These are phyloP conservation scores for Buphagus erythrorhynchus DNA, from an alignment of 2,797 vertebrate species.

Conservation along the genomic window DNA sequence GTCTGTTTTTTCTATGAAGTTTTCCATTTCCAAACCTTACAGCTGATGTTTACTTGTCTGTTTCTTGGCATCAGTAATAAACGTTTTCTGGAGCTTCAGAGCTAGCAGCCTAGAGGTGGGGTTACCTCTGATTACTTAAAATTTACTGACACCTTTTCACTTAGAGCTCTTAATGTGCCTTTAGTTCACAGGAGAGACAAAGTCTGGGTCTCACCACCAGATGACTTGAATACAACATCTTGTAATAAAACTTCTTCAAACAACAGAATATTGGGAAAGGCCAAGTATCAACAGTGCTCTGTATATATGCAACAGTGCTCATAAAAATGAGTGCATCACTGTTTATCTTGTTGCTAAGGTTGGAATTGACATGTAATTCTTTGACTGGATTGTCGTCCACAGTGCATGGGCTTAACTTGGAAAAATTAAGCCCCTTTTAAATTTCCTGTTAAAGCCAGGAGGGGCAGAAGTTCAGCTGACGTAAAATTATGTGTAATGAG, in stretches of 20 bases:
- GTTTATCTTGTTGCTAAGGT: background rate
- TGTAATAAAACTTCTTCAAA: conserved; percentile 35
- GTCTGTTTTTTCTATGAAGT: background rate
- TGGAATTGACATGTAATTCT: background rate
- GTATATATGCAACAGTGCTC: background rate
- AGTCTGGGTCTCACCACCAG: background rate
- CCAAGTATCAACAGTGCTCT: background rate
- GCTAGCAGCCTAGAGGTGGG: background rate
- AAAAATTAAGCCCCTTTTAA: background rate
- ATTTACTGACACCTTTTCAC: background rate
- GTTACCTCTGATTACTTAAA: background rate
- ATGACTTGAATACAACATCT: background rate
- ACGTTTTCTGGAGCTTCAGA: background rate
- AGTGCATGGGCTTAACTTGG: background rate
- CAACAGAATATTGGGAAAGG: background rate
- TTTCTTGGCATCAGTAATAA: background rate
- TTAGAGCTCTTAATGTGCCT: background rate
- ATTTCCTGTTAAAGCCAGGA: background rate
- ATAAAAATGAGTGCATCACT: background rate
- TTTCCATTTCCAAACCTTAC: background rate
- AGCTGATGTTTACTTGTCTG: background rate
- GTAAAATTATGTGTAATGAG: background rate
- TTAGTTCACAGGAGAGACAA: background rate
- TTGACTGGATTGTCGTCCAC: background rate
- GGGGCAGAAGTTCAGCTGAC: background rate